Percentiles rank a stretch among this genome's conserved stretches.
Evolutionary conservation across 2,113 vertebrate genomes (phyloP).

Genomic region (Regulus satrapa): DNA sequence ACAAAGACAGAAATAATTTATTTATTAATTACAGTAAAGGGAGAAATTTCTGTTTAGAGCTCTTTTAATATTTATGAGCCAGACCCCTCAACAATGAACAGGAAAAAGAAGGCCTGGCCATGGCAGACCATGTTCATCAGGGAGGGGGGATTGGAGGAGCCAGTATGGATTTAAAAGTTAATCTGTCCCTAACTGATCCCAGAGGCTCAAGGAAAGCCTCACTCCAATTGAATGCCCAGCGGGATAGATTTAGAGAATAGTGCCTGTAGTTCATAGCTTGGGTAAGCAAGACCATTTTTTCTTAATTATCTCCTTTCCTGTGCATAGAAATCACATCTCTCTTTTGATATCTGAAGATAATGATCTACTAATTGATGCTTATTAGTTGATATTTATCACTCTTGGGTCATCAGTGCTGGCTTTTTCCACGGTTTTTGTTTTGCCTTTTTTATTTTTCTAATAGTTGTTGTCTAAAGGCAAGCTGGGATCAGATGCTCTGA

Average conservation of each 20-base stretch:
- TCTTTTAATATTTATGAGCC: background rate
- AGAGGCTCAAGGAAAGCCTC: background rate
- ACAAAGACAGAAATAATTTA: background rate
- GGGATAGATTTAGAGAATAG: background rate
- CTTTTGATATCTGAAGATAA: background rate
- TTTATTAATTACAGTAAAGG: background rate
- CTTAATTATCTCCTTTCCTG: background rate
- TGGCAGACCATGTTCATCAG: background rate
- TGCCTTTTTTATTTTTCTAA: background rate
- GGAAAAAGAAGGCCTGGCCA: background rate
- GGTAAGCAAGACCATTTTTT: background rate
- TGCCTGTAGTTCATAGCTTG: background rate
- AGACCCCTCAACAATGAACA: background rate
- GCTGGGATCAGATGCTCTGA: background rate
- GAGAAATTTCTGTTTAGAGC: background rate
- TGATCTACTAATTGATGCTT: background rate
- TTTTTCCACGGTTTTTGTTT: background rate
- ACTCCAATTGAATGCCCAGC: background rate
- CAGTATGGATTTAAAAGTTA: background rate
- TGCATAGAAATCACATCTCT: background rate
- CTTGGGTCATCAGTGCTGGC: accelerated
- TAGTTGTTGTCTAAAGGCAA: background rate
- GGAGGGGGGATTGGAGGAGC: background rate
- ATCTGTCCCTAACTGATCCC: background rate
- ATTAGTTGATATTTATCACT: background rate